A percentile compares a stretch with the other conserved stretches of the same genome.
These are phyloP conservation scores for Okamejei kenojei DNA, from an alignment of 2,797 vertebrate species.

Conservation along the genomic window DNA sequence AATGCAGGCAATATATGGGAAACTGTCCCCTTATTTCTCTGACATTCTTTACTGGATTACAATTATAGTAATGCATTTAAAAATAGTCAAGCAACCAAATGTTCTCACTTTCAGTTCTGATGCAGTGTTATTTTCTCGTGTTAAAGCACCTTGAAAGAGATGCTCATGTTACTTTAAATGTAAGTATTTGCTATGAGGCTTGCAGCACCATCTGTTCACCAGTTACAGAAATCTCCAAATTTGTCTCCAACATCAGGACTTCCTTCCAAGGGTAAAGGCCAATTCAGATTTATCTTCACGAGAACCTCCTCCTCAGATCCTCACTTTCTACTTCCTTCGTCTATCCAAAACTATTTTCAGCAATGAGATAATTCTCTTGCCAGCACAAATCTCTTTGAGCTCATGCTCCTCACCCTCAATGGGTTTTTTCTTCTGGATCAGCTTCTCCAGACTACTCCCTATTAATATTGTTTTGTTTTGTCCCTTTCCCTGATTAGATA, in stretches of 20 bases:
- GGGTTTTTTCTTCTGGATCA: not conserved
- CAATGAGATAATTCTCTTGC: not conserved
- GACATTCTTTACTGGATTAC: not conserved
- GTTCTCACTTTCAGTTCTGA: constrained; percentile 32
- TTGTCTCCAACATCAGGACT: not conserved
- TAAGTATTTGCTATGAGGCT: constrained; percentile 18
- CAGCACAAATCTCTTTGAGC: not conserved
- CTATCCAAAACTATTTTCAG: not conserved
- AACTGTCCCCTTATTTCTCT: not conserved
- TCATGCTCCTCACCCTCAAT: not conserved
- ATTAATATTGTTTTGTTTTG: not conserved
- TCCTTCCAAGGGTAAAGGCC: not conserved
- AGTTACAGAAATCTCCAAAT: not conserved
- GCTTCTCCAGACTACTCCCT: not conserved
- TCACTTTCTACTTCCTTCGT: not conserved
- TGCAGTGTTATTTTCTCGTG: constrained; percentile 22
- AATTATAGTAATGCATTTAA: constrained; percentile 13
- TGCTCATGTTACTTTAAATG: constrained; percentile 19
- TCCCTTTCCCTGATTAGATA: not conserved
- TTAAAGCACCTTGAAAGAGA: not conserved
- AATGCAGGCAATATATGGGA: not conserved
- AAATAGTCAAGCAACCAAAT: constrained; percentile 25
- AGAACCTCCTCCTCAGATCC: not conserved
- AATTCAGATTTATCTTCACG: not conserved
- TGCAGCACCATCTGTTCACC: constrained; percentile 23